Conservation (phyloP, 2,113 vertebrate species). For the Nannospalax galili region DNA sequence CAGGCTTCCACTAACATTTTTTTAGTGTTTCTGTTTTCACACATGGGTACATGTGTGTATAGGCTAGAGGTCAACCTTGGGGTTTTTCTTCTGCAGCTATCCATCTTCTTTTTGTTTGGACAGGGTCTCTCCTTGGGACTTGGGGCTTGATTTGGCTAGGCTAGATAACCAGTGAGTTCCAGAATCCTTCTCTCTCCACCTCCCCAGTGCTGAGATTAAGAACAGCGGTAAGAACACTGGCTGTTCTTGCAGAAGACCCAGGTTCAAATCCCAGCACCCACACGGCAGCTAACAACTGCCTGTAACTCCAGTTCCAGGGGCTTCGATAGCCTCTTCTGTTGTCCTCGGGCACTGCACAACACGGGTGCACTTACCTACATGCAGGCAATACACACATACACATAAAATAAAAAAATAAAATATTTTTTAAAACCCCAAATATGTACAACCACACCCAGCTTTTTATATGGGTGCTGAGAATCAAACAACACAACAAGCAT, state of each 20-base stretch:
- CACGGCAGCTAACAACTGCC: too few relatives aligned
- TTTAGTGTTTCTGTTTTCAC: neutral
- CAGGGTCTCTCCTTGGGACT: neutral
- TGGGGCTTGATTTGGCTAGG: neutral
- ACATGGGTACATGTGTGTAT: neutral
- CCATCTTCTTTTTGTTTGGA: neutral
- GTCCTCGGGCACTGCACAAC: too few relatives aligned
- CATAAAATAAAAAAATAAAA: too few relatives aligned
- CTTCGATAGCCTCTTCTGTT: too few relatives aligned
- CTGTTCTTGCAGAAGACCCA: too few relatives aligned
- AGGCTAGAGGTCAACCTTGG: neutral
- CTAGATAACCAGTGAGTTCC: neutral
- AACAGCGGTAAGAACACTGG: too few relatives aligned
- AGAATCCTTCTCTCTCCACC: neutral
- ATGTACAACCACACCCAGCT: neutral
- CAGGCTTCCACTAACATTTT: neutral
- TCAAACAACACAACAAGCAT: neutral
- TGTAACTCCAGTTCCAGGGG: too few relatives aligned
- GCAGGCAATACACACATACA: too few relatives aligned
- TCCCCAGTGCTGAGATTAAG: neutral
- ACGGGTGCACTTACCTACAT: too few relatives aligned
- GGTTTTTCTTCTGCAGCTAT: neutral
- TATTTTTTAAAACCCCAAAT: too few relatives aligned
- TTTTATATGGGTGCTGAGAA: too few relatives aligned
- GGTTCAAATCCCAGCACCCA: too few relatives aligned